These are phyloP conservation scores for Euclidia mi DNA, from an alignment of 2,888 invertebrate genomes.

Conservation along the genomic window DNA sequence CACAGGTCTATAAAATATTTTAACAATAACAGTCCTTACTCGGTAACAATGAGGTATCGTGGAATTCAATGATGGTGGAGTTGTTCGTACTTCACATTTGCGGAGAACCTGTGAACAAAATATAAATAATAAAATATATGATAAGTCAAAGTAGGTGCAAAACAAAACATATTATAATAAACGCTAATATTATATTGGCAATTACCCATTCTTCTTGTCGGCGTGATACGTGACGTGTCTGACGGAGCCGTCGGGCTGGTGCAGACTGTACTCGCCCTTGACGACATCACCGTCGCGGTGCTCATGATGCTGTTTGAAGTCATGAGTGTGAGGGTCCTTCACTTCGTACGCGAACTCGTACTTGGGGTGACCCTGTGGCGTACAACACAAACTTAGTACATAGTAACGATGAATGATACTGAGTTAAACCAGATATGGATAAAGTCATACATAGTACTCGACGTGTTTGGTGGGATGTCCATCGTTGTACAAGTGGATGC, in stretches of 20 bases:
- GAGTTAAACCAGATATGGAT: neutral
- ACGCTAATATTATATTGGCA: too few relatives aligned
- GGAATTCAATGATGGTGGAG: too few relatives aligned
- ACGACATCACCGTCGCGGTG: constrained; percentile 58
- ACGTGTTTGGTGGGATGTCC: constrained; percentile 54
- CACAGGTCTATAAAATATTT: too few relatives aligned
- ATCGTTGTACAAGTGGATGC: constrained; percentile 62
- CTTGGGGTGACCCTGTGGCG: constrained; percentile 62
- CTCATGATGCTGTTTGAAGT: constrained; percentile 83
- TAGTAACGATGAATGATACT: neutral
- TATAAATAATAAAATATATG: neutral
- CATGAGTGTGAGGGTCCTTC: constrained; percentile 82
- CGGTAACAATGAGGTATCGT: too few relatives aligned
- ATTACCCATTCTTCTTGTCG: constrained; percentile 35
- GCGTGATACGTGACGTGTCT: constrained; percentile 47
- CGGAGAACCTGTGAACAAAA: neutral
- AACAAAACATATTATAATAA: neutral
- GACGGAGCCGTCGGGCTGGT: constrained; percentile 46
- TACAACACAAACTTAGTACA: neutral
- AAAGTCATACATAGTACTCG: constrained; percentile 56
- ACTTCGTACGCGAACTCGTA: constrained; percentile 82
- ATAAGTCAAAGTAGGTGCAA: neutral
- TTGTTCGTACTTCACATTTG: too few relatives aligned
- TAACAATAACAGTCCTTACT: too few relatives aligned
- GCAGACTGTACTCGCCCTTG: constrained; percentile 41